These are phyloP conservation scores for Neoseiulus cucumeris DNA, from an alignment of 1,140 invertebrate genomes.

Conservation along the genomic window DNA sequence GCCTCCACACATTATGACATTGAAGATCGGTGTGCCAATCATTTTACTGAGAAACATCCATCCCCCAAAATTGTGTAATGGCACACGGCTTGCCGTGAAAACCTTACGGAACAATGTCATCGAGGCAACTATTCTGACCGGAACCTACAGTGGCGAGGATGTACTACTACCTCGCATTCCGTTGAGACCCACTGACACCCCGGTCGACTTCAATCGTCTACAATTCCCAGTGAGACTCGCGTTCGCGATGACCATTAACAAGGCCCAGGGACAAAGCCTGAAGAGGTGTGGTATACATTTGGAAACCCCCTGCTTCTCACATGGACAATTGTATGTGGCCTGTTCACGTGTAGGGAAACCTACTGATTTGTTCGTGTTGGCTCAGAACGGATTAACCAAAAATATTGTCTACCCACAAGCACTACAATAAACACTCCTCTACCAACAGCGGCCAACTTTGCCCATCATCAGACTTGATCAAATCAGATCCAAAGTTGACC, in stretches of 20 bases:
- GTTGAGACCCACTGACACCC: background rate
- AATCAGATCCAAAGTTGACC: too few relatives aligned
- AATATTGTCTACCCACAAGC: constrained; percentile 22
- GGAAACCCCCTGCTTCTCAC: constrained; percentile 15
- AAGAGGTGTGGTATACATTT: constrained; percentile 16
- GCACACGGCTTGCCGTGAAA: constrained; percentile 20
- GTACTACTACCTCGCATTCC: constrained; percentile 14
- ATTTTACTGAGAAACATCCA: background rate
- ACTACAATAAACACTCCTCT: too few relatives aligned
- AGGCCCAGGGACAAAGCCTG: constrained; percentile 19
- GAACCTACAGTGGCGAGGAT: constrained; percentile 15
- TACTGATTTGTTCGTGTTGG: constrained; percentile 17
- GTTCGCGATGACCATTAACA: constrained; percentile 21
- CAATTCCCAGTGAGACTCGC: constrained; percentile 27
- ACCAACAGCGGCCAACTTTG: too few relatives aligned
- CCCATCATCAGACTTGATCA: too few relatives aligned
- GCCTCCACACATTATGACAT: background rate
- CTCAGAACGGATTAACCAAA: constrained; percentile 18
- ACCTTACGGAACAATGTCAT: constrained; percentile 17
- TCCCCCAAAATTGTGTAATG: constrained; percentile 18
- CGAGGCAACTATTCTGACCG: constrained; percentile 18
- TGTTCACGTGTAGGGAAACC: constrained; percentile 15
- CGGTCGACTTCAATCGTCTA: constrained; percentile 12
- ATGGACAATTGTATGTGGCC: constrained; percentile 21
- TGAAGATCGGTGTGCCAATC: constrained; percentile 4